Evolutionary conservation across 64 coral and sea anemone genomes (phyloP).

Genomic region (Montipora sp.): DNA sequence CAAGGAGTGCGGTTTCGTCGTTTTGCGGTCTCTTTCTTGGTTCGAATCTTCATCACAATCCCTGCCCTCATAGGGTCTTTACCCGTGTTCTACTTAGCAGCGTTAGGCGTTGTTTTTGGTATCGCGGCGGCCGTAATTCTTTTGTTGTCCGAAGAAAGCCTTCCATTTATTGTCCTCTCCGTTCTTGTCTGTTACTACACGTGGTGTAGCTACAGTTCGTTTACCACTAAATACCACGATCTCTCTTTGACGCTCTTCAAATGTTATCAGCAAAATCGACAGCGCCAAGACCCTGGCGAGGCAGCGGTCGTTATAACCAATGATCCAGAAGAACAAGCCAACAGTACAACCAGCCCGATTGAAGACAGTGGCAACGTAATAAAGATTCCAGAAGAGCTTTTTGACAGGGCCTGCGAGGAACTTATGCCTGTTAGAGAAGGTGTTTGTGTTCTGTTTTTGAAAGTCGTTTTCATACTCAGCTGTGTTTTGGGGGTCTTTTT

Average conservation of each 20-base stretch:
- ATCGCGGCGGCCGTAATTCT: neutral
- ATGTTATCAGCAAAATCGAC: neutral
- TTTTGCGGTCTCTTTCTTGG: neutral
- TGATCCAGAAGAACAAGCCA: neutral
- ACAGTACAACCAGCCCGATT: neutral
- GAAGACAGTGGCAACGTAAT: neutral
- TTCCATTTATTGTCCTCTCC: neutral
- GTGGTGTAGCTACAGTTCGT: conserved; percentile 27
- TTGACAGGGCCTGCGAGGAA: conserved; percentile 8
- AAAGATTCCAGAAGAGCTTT: conserved; percentile 7
- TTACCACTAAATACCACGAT: conserved; percentile 20
- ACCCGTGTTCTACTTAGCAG: neutral
- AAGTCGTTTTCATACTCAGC: neutral
- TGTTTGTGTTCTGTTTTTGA: neutral
- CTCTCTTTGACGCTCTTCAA: neutral
- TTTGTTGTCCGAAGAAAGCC: neutral
- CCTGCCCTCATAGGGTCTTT: neutral
- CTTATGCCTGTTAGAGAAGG: conserved; percentile 5
- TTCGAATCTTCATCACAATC: neutral
- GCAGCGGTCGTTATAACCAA: neutral
- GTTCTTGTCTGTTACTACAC: neutral
- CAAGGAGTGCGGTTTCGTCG: neutral
- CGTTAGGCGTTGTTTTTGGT: neutral
- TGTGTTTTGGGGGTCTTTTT: neutral
- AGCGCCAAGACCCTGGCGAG: neutral